These are phyloP conservation scores for Acinonyx jubatus DNA, from an alignment of 2,113 vertebrate species.

Conservation along the genomic window DNA sequence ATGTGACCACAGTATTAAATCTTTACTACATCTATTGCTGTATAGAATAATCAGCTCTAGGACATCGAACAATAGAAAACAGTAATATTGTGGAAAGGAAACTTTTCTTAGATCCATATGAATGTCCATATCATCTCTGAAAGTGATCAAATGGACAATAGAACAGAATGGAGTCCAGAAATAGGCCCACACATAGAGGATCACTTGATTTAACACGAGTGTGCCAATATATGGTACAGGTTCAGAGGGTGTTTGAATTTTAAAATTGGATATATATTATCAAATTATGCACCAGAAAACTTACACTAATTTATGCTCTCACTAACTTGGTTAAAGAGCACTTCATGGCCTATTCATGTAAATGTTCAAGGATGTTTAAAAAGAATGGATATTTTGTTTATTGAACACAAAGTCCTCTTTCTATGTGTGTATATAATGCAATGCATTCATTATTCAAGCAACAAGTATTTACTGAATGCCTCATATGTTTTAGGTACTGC, in stretches of 20 bases:
- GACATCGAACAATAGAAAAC: background rate
- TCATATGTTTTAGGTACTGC: background rate
- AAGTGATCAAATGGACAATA: background rate
- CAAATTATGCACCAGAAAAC: conserved; percentile 15
- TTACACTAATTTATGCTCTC: background rate
- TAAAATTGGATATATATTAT: background rate
- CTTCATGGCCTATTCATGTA: background rate
- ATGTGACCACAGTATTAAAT: background rate
- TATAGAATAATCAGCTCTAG: background rate
- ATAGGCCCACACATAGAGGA: background rate
- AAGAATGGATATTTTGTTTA: conserved; percentile 44
- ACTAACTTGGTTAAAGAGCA: background rate
- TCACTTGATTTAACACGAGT: conserved; percentile 5
- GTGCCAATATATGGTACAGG: background rate
- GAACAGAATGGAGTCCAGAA: background rate
- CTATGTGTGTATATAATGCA: background rate
- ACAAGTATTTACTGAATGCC: conserved; percentile 35
- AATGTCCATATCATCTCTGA: background rate
- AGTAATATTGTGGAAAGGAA: background rate
- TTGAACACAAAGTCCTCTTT: conserved; percentile 36
- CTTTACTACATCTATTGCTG: background rate
- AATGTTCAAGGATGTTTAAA: background rate
- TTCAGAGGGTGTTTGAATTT: conserved; percentile 46
- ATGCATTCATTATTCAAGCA: conserved; percentile 2
- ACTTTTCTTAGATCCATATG: background rate